Evolutionary conservation across 2,113 vertebrate species (phyloP).

Genomic region (Casuarius casuarius): DNA sequence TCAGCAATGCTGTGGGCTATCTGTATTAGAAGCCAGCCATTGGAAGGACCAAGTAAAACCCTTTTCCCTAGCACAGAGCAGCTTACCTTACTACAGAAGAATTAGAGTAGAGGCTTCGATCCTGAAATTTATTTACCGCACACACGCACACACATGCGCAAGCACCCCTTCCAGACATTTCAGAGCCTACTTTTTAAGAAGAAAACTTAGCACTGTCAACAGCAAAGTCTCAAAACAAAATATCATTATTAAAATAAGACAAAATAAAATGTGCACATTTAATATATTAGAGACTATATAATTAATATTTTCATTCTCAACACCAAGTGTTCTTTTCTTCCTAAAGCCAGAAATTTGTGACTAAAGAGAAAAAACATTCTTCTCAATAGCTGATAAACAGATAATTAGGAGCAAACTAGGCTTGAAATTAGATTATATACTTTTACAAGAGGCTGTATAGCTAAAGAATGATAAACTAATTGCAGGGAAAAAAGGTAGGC

Average conservation of each 20-base stretch:
- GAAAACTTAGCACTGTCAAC: background rate
- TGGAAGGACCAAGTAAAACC: background rate
- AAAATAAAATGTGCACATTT: background rate
- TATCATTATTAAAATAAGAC: background rate
- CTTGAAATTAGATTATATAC: slow-evolving; percentile 61
- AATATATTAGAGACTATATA: background rate
- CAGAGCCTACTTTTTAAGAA: background rate
- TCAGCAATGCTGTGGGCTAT: background rate
- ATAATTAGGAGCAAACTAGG: slow-evolving; percentile 53
- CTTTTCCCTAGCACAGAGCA: background rate
- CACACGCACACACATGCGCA: background rate
- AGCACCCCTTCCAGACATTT: background rate
- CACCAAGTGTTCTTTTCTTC: background rate
- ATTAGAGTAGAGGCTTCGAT: background rate
- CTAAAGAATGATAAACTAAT: slow-evolving; percentile 37
- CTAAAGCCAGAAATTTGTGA: background rate
- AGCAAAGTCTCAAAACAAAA: background rate
- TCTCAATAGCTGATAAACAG: background rate
- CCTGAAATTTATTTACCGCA: background rate
- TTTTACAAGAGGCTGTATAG: slow-evolving; percentile 29
- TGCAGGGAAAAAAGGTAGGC: background rate
- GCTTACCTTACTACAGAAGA: background rate
- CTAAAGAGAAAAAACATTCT: background rate
- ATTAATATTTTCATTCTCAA: background rate
- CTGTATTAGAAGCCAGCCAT: background rate